phyloP scores from a whole-genome alignment of 2,797 vertebrate genomes.

The Spinus olivaceus region DNA sequence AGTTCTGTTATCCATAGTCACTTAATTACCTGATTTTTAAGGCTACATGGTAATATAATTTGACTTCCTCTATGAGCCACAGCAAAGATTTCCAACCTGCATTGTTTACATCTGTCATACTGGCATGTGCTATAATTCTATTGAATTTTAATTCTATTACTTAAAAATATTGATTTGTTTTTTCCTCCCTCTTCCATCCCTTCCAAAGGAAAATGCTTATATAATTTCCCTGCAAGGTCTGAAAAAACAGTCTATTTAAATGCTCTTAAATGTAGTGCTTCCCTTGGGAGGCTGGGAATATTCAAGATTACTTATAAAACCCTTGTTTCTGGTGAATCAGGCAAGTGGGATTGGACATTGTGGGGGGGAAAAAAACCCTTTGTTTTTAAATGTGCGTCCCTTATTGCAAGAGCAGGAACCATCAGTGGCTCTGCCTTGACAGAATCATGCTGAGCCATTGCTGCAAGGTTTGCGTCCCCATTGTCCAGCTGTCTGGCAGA shows the following conservation, averaged over 20 bases:
- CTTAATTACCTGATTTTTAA: not conserved
- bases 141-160: not conserved
- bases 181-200: not conserved
- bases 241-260: not conserved
- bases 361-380: fast-evolving
- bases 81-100: not conserved
- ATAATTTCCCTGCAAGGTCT: not conserved
- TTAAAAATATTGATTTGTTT: not conserved
- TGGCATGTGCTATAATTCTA: not conserved
- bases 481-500: not conserved
- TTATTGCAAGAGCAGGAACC: not conserved
- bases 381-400: not conserved
- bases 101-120: not conserved
- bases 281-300: not conserved
- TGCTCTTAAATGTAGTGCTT: not conserved
- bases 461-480: not conserved
- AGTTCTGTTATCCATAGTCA: not conserved
- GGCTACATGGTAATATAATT: not conserved
- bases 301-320: not conserved
- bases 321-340: not conserved
- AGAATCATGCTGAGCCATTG: fast-evolving
- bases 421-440: not conserved
- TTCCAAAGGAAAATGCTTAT: not conserved
- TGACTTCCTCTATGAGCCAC: not conserved
- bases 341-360: not conserved